Percentiles rank a stretch among this genome's conserved stretches.
Conservation (phyloP, 2,888 invertebrate genomes). For the Stictocephala bisonia region DNA sequence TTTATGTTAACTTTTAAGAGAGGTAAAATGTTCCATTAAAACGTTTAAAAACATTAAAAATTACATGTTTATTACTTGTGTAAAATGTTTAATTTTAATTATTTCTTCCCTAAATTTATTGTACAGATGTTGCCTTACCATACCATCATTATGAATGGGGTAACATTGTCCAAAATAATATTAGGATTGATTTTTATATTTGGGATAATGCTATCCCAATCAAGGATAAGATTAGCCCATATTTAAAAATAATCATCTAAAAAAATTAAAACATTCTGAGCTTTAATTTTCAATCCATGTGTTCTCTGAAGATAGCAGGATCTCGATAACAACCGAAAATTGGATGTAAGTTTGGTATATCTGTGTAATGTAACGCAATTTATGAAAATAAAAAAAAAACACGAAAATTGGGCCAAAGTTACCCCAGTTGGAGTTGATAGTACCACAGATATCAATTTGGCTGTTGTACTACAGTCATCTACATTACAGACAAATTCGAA, state of each 20-base stretch:
- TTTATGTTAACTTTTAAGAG: too few species aligned
- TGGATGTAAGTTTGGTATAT: neutral
- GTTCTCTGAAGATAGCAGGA: too few species aligned
- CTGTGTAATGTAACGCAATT: neutral
- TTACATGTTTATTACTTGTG: conserved; percentile 2
- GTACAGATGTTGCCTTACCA: neutral
- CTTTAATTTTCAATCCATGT: neutral
- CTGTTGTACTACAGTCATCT: too few species aligned
- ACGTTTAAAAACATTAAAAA: conserved; percentile 1
- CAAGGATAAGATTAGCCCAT: neutral
- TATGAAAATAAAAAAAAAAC: neutral
- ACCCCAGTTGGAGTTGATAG: conserved; percentile 7
- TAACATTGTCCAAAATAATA: neutral
- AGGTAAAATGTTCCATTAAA: too few species aligned
- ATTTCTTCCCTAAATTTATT: neutral
- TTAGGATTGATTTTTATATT: neutral
- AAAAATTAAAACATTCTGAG: neutral
- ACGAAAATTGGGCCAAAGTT: conserved; percentile 6
- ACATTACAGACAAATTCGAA: too few species aligned
- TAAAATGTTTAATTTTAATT: neutral
- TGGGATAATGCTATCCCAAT: conserved; percentile 5
- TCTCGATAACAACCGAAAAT: too few species aligned
- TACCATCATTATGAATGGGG: too few species aligned
- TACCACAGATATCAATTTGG: too few species aligned
- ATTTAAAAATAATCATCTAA: too few species aligned